Conservation (phyloP, 1,140 invertebrate species). For the Whitmania pigra region DNA sequence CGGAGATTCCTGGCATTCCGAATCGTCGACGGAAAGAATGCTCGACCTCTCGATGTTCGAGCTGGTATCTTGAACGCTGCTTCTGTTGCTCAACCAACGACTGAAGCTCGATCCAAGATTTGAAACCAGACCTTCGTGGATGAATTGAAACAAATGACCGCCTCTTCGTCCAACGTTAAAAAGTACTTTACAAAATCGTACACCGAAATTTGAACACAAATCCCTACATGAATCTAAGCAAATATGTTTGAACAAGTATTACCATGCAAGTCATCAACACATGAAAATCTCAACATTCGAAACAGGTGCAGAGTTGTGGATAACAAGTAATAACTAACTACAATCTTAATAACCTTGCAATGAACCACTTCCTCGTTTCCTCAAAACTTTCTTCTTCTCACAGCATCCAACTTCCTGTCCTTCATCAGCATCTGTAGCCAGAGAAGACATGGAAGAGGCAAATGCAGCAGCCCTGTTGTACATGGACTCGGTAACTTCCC, state of each 20-base stretch:
- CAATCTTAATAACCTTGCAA: slow-evolving; percentile 53
- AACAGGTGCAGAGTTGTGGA: no score
- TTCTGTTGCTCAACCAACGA: slow-evolving; percentile 35
- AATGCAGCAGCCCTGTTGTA: slow-evolving; percentile 41
- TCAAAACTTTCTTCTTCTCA: slow-evolving; percentile 39
- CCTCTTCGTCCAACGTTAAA: no score
- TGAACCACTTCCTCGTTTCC: slow-evolving; percentile 66
- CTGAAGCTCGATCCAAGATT: slow-evolving; percentile 35
- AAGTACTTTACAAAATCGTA: no score
- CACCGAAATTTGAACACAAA: no score
- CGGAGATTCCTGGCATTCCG: neutral
- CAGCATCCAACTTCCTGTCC: slow-evolving; percentile 31
- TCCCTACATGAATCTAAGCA: no score
- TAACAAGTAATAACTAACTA: neutral
- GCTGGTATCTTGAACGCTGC: slow-evolving; percentile 25
- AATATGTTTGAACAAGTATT: no score
- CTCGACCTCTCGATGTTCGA: slow-evolving; percentile 24
- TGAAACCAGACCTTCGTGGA: slow-evolving; percentile 33
- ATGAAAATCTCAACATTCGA: no score
- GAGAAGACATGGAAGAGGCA: slow-evolving; percentile 33
- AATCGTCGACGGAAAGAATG: neutral
- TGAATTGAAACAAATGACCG: no score
- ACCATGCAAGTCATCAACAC: no score
- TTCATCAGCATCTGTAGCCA: slow-evolving; percentile 34
- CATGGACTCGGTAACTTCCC: slow-evolving; percentile 52